A percentile compares a stretch with the other conserved stretches of the same genome.
phyloP scores from a whole-genome alignment of 2,113 vertebrate species.

The Tauraco erythrolophus region DNA sequence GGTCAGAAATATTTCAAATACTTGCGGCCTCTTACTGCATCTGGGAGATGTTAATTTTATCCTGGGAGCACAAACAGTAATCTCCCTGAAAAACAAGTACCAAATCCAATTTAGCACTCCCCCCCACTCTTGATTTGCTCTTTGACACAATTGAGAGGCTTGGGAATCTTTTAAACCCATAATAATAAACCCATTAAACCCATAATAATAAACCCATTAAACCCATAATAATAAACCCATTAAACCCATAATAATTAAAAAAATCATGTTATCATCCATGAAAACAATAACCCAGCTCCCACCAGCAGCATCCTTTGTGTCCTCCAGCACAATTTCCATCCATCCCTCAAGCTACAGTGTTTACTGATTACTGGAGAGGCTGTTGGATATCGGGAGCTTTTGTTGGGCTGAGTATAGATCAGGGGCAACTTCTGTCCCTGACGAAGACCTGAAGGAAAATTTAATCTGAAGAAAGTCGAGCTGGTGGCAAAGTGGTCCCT shows the following conservation, averaged over 20 bases:
- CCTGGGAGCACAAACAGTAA: background rate
- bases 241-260: background rate
- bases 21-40: background rate
- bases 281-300: background rate
- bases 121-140: background rate
- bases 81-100: background rate
- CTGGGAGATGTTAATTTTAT: conserved; percentile 1
- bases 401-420: background rate
- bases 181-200: background rate
- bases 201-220: background rate
- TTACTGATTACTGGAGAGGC: background rate
- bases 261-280: background rate
- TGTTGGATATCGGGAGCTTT: background rate
- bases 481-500: background rate
- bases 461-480: background rate
- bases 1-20: background rate
- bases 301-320: background rate
- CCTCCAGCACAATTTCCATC: background rate
- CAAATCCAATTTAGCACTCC: background rate
- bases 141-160: background rate
- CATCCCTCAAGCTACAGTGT: background rate
- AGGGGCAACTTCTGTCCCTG: background rate
- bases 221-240: background rate
- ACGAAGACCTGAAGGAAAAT: background rate
- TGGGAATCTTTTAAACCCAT: background rate